Percentiles rank a stretch among this genome's conserved stretches.
phyloP scores from a whole-genome alignment of 2,113 vertebrate species.

The Campylomormyrus numenius region DNA sequence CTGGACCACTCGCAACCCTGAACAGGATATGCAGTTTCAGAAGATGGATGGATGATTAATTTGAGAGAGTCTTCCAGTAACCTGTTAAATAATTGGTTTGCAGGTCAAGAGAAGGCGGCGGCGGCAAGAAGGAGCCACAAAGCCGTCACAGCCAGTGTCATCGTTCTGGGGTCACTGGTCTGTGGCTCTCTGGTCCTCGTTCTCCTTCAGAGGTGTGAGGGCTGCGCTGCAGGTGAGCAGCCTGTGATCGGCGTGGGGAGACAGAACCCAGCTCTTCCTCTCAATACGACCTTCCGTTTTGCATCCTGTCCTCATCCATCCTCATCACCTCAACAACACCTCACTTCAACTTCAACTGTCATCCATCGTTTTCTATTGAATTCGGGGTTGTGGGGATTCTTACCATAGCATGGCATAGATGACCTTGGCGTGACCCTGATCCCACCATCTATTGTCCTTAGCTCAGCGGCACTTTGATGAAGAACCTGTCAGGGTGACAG shows the following conservation, averaged over 20 bases:
- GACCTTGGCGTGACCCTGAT: background rate
- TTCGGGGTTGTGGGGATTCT: background rate
- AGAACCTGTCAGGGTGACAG: background rate
- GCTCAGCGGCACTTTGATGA: background rate
- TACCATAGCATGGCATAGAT: background rate
- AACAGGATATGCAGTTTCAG: no score
- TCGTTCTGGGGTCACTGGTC: slow-evolving; percentile 9
- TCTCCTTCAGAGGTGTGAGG: background rate
- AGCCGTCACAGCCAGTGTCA: background rate
- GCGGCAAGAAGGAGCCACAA: background rate
- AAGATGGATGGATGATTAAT: background rate
- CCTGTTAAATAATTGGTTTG: background rate
- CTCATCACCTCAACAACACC: background rate
- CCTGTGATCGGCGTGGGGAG: background rate
- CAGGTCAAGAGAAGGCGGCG: background rate
- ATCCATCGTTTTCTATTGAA: background rate
- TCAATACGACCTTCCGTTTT: background rate
- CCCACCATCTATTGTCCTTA: background rate
- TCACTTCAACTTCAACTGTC: background rate
- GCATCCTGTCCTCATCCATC: background rate
- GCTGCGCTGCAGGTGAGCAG: background rate
- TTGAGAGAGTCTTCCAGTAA: background rate
- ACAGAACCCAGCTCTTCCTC: background rate
- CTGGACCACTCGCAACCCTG: no score
- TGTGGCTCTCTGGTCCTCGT: slow-evolving; percentile 1